Evolutionary conservation across 2,113 vertebrate species (phyloP).

Genomic region (Embiotoca jacksoni): DNA sequence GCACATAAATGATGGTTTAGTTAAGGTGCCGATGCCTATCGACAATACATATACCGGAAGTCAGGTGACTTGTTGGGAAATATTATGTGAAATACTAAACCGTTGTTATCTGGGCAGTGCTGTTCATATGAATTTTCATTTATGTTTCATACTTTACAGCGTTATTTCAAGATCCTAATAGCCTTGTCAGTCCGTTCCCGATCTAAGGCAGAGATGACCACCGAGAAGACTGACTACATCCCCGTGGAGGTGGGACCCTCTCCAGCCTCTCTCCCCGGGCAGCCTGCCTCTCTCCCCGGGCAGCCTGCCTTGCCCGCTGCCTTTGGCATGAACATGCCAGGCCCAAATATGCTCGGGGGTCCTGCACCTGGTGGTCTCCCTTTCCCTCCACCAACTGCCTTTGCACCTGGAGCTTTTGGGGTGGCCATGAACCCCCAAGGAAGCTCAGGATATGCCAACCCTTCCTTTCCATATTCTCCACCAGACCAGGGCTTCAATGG

Average conservation of each 20-base stretch:
- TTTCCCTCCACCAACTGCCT: conserved; percentile 66
- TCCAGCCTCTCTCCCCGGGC: background rate
- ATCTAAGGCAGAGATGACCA: conserved; percentile 56
- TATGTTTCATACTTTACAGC: background rate
- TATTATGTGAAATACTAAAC: no score
- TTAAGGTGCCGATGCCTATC: background rate
- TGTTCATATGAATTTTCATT: background rate
- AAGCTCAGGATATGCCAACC: conserved; percentile 47
- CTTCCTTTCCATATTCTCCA: conserved; percentile 46
- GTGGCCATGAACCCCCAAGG: conserved; percentile 20
- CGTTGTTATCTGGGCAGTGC: no score
- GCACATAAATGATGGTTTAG: background rate
- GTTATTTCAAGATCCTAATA: background rate
- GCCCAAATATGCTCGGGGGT: conserved; percentile 3
- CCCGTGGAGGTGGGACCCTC: conserved; percentile 18
- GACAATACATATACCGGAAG: conserved; percentile 37
- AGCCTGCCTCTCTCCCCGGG: conserved; percentile 34
- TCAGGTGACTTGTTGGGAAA: conserved; percentile 2
- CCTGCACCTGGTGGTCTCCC: conserved; percentile 46
- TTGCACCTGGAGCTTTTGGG: conserved; percentile 59
- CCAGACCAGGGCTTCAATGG: conserved; percentile 35
- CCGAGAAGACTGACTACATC: conserved; percentile 58
- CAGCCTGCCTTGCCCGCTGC: conserved; percentile 39
- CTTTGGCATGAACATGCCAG: conserved; percentile 46
- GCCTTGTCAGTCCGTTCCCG: background rate